Base-by-base conservation (phyloP, 2,113 vertebrate genomes). In the Spheniscus mendiculus region DNA sequence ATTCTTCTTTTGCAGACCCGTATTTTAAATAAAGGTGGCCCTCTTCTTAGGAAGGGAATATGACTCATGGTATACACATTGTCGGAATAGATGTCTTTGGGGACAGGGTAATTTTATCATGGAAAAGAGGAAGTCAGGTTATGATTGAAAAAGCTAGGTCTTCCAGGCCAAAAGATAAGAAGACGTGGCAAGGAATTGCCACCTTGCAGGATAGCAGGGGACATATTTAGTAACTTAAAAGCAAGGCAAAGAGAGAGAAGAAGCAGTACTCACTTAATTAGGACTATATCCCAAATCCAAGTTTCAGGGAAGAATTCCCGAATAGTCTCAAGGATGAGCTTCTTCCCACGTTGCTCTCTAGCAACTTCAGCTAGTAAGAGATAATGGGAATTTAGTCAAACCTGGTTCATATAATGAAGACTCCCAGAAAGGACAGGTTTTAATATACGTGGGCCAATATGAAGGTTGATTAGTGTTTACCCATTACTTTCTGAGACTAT, bases 201-300 rank as follows among this genome's bases (percentile, higher is more conserved):
- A 55, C 26, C 11, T 67, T 73, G 15, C 23, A 85, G 53, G 45
- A 63, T 32, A 76, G 30, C 8, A 55, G 20, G 12, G 29, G 13
- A 52, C 7, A n/a, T 32, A 65, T 18, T 86, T 29, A 69, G 10
- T 76, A 69, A 71, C 4, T 62, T 55, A 38, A 67, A 63, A 88
- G 27, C 27, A 84, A 82, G 27, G 14, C 5, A 44, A 79, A 56
- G 6, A 47, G 47, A 84, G 19, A 5, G 50, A 71, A 87, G 38
- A 79, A 84, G 10, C 8, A 85, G 9, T 71, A 96, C 98, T 97
- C 98, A 99, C 99, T 98, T 98, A 29, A 99, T 97, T 88, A 97
- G 25, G 55, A 99, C 89, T 8, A 99, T 97, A 91, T 98, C 98
- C 99, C 99, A 99, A 93, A 99, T 97, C 98, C 99, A 99, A 15